Evolutionary conservation across 2,797 vertebrate species (phyloP), one percentile per base, ranked within the genome.

Genomic region (Neosalanx taihuensis): DNA sequence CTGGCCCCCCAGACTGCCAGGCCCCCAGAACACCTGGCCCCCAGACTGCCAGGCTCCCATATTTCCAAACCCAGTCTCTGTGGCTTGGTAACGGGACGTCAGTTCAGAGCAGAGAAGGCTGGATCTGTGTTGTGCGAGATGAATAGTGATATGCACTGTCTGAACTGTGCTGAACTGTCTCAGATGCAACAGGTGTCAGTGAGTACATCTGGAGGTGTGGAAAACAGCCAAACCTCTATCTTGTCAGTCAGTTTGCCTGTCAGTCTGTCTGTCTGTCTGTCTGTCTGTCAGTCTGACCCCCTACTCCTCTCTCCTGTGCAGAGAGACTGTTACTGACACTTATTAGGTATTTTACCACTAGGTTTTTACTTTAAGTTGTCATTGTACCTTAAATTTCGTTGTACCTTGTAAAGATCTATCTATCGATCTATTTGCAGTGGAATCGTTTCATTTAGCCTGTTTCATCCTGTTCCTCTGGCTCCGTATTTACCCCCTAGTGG

Each of bases 171-270:
- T 18, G 51, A 53, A 15, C 15, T 56, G 6, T 7, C 53, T 56
- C 5, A 56, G 15, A 56, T 56, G 15, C 17, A 18, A 17, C n/a
- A 57, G 18, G 56, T 57, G 56, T 57, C 56, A 13, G 15, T 65
- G 73, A 72, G 72, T 72, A 77, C 0, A 60, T 80, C 56, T 60
- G 53, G 74, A 17, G 1, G 37, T n/a, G 81, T 77, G 20, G 79
- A 88, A 82, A 71, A 10, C 64, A 68, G 74, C 73, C 76, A 9
- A 49, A 31, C 71, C 41, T 15, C 37, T 10, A 2, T 41, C 1
- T 41, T 12, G 37, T 41, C 37, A 1, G 37, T 41, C 7, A 41
- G 37, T 41, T 35, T 74, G 73, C 66, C 77, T 79, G 76, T 78
- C 71, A 84, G 58, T 53, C 68, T 72, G 46, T 6, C 0, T 0